Conservation (phyloP, 2,113 vertebrate genomes). For the Calypte anna region DNA sequence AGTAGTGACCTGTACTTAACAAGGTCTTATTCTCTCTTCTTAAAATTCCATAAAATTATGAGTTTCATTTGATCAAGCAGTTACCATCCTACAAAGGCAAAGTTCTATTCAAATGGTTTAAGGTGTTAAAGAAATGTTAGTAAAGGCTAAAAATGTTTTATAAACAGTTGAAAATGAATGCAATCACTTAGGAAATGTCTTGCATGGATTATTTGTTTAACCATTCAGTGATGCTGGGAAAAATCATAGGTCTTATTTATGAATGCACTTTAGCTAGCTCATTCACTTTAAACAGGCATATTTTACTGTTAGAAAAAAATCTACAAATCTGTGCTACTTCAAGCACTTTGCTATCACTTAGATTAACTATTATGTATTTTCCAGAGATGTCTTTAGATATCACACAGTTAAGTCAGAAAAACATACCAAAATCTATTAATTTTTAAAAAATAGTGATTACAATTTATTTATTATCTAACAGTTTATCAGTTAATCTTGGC, state of each 20-base stretch:
- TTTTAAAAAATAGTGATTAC: neutral
- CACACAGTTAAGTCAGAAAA: neutral
- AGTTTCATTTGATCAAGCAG: neutral
- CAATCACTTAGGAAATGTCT: neutral
- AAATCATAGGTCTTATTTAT: conserved; percentile 7
- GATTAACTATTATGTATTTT: neutral
- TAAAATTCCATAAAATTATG: neutral
- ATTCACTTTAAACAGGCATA: conserved; percentile 44
- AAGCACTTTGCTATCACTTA: neutral
- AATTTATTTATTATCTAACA: neutral
- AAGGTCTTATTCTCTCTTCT: neutral
- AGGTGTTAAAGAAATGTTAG: neutral
- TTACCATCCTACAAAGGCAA: neutral
- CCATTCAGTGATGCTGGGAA: neutral
- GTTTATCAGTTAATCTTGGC: conserved; percentile 6
- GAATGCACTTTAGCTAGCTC: conserved; percentile 17
- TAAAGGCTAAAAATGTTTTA: conserved; percentile 1
- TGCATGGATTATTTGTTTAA: conserved; percentile 48
- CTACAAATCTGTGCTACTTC: neutral
- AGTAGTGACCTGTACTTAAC: neutral
- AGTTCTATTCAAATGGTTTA: neutral
- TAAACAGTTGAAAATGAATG: neutral
- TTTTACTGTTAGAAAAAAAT: conserved; percentile 22
- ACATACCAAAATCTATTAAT: neutral
- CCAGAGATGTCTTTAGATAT: neutral